Evolutionary conservation across 2,888 invertebrate species (phyloP), one percentile per base, ranked within the genome.

Genomic region (Scaptomyza polygonia): DNA sequence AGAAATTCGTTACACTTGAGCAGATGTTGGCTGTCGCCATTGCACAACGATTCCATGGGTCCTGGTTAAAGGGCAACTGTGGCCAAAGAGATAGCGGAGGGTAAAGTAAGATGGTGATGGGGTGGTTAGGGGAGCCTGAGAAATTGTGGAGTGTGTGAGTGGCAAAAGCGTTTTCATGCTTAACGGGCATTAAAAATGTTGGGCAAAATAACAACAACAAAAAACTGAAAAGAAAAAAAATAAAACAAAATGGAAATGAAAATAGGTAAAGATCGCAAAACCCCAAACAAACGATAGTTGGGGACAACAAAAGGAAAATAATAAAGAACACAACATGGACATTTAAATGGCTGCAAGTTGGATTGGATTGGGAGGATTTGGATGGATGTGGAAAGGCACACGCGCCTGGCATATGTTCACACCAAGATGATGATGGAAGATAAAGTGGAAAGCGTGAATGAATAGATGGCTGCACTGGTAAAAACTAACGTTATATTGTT

Each of bases 361-460:
- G 52, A 47, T 58, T 67, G 71, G 47, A 48, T 40, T 49, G 51
- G 34, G 16, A 29, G 44, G 7, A 21, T 43, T 51, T 34, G 45
- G 32, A 40, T 34, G 45, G 32, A 40, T 59, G 29, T 42, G 18
- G 68, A 34, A 7, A 21, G 51, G 27, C 30, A 48, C 67, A 80
- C 89, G 83, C 91, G 90, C 85, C 90, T 91, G 87, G 91, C 90
- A 89, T 89, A 89, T 90, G 89, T 91, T 91, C 91, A 90, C 91
- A 91, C 89, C 89, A 89, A 85, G 72, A 77, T 75, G 73, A 76
- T 75, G 65, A 56, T 62, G 78, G 70, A 73, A 57, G 66, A 55
- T 29, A 39, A 14, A 27, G 18, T 21, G n/a, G n/a, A n/a, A n/a
- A n/a, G 18, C 39, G 30, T 34, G 58, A 21, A 18, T 25, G 12